Percentiles rank a stretch among this genome's conserved stretches.
Evolutionary conservation across 2,888 invertebrate species (phyloP).

Genomic region (Chrysolina haemoptera): DNA sequence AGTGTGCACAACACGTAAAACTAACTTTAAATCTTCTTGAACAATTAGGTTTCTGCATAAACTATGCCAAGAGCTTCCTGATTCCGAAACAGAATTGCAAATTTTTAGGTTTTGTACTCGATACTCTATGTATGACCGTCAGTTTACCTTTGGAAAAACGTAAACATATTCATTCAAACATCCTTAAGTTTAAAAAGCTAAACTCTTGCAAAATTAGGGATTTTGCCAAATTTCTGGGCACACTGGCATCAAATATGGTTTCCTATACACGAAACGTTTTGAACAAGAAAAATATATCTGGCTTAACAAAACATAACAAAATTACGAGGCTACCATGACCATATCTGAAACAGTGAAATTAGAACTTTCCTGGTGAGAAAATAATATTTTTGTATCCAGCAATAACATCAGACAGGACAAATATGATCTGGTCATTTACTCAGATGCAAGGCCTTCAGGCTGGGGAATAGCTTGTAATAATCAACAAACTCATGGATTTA

Average conservation of each 20-base stretch:
- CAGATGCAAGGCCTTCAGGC: slow-evolving; percentile 17
- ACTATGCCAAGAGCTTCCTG: slow-evolving; percentile 1
- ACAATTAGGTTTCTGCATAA: slow-evolving; percentile 12
- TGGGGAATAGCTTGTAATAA: slow-evolving; percentile 3
- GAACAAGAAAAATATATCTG: not conserved
- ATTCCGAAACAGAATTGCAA: not conserved
- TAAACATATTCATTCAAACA: too few species aligned
- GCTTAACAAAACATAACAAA: not conserved
- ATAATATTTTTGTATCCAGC: not conserved
- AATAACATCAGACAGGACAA: not conserved
- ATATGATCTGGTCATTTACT: slow-evolving; percentile 3
- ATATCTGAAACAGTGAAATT: not conserved
- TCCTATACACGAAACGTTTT: not conserved
- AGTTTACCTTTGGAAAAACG: not conserved
- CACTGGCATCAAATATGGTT: slow-evolving; percentile 8
- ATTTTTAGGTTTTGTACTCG: slow-evolving; percentile 16
- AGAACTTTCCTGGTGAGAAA: not conserved
- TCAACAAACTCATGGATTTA: slow-evolving; percentile 7
- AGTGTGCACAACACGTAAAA: not conserved
- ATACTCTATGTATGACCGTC: slow-evolving; percentile 3
- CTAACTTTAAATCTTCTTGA: not conserved
- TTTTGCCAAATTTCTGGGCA: slow-evolving; percentile 2
- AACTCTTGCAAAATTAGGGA: slow-evolving; percentile 4
- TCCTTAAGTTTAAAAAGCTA: too few species aligned
- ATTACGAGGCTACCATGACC: not conserved